Base-by-base conservation (phyloP, 1,140 invertebrate species). In the Tetranychus cinnabarinus region DNA sequence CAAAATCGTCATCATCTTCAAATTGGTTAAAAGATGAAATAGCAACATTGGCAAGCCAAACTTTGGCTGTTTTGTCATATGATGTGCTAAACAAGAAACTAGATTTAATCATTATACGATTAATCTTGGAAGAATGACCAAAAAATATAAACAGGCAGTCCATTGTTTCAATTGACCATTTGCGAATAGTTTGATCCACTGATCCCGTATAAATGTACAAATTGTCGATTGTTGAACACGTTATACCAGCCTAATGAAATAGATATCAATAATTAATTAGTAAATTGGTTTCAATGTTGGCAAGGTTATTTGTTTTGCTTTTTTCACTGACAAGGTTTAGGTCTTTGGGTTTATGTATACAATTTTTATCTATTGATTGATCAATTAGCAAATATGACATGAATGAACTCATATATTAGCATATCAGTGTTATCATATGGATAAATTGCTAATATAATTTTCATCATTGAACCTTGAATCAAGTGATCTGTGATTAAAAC, bases 41-140 rank as follows among this genome's bases (percentile, higher is more conserved):
- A 42, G 10, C 39, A 6, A 42, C 39, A 42, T 42, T 42, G 39
- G 76, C 60, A 75, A 39, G 69, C 78, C 78, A 79, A 50, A 74
- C 75, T 59, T 73, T 68, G 0, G 73, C 73, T 0, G 76, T 77
- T 55, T 73, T 67, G 67, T 79, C 78, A 66, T 76, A 76, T 1
- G 76, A 77, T 56, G 74, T 72, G 37, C 73, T 74, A 62, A 79
- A 76, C 47, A 79, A 68, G 62, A 78, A 77, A 62, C 76, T 74
- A 6, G 74, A 76, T 1, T 73, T 76, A 58, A 74, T 75, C n/a
- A 78, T 72, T 54, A 78, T 69, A 12, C 76, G 69, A 61, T 74
- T 75, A 6, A 79, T 71, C 3, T 76, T 69, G 7, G 74, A 72
- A 5, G 65, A 70, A 67, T 78, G 77, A 13, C 77, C 77, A 8